Evolutionary conservation across 2,888 invertebrate genomes (phyloP).

Genomic region (Sminthurides aquaticus): DNA sequence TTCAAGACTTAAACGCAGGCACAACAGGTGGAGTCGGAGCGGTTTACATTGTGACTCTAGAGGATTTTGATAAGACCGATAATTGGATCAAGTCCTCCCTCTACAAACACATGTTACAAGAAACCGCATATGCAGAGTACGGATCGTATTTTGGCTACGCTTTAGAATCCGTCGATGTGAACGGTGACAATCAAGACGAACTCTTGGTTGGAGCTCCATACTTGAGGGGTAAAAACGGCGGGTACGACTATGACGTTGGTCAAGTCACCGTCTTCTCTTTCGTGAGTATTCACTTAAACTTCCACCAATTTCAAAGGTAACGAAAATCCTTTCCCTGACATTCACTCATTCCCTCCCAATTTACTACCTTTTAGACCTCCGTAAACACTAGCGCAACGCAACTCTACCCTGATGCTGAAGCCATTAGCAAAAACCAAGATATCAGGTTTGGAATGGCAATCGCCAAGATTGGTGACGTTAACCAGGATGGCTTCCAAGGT

Average conservation of each 20-base stretch:
- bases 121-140: slow-evolving; percentile 14
- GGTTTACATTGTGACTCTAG: neutral
- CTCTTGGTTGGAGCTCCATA: slow-evolving; percentile 60
- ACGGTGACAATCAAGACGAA: slow-evolving; percentile 57
- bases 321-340: no score
- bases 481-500: slow-evolving; percentile 60
- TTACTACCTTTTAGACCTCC: no score
- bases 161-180: slow-evolving; percentile 57
- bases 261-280: neutral
- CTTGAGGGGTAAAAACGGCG: slow-evolving; percentile 41
- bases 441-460: slow-evolving; percentile 32
- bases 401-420: no score
- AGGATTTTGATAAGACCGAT: neutral
- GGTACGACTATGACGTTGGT: neutral
- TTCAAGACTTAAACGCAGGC: neutral
- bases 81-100: slow-evolving; percentile 18
- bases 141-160: slow-evolving; percentile 56
- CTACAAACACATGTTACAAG: slow-evolving; percentile 11
- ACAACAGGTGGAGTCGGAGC: neutral
- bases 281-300: neutral
- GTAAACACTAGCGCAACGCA: no score
- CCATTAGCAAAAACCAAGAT: no score
- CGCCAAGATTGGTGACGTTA: slow-evolving; percentile 52
- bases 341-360: no score
- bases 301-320: no score